Percentiles rank a stretch among this genome's conserved stretches.
Conservation (phyloP, 2,888 invertebrate species). For the Branchipolynoe longqiensis region DNA sequence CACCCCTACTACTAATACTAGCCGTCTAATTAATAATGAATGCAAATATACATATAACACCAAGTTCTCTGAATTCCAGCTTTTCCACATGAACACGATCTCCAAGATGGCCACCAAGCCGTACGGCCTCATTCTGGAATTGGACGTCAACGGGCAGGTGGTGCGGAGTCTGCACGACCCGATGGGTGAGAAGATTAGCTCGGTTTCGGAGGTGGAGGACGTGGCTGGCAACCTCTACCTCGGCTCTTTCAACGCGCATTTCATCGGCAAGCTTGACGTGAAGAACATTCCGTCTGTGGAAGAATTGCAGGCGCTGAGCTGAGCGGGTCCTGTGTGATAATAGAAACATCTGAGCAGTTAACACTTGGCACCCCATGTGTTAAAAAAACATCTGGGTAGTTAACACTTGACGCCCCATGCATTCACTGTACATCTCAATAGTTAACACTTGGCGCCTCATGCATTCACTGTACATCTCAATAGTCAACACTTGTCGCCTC, state of each 20-base stretch:
- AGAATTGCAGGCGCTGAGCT: too few species aligned
- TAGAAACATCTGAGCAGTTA: too few species aligned
- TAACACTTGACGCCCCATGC: too few species aligned
- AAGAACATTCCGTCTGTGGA: too few species aligned
- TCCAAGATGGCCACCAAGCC: not conserved
- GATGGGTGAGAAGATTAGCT: conserved; percentile 27
- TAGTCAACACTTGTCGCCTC: too few species aligned
- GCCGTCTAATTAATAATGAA: not conserved
- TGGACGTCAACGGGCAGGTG: conserved; percentile 63
- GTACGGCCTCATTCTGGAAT: conserved; percentile 60
- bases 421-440: too few species aligned
- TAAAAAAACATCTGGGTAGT: too few species aligned
- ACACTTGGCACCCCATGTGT: too few species aligned
- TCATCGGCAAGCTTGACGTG: conserved; percentile 67
- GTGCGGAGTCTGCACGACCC: conserved; percentile 64
- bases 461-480: too few species aligned
- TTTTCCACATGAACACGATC: not conserved
- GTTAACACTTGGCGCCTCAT: too few species aligned
- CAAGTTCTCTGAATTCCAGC: not conserved
- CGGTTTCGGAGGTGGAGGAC: conserved; percentile 79
- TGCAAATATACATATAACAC: not conserved
- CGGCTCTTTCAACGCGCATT: conserved; percentile 78
- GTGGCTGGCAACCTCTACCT: conserved; percentile 78
- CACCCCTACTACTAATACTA: not conserved
- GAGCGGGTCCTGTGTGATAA: too few species aligned